Conservation (phyloP, 2,113 vertebrate genomes). For the Anser cygnoides region DNA sequence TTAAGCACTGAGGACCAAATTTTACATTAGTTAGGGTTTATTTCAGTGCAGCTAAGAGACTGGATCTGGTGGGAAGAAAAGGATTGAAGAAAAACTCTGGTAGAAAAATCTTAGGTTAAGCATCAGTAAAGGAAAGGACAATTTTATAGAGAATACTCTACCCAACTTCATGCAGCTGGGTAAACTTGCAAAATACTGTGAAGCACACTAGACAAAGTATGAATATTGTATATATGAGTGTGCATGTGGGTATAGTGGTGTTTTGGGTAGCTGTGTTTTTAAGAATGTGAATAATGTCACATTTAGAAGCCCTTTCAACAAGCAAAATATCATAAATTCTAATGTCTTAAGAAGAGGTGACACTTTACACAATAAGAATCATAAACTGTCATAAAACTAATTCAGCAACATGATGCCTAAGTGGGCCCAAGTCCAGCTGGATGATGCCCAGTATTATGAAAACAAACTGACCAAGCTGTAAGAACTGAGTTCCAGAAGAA, state of each 20-base stretch:
- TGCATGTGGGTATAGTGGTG: neutral
- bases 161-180: neutral
- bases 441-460: slow-evolving; percentile 12
- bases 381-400: slow-evolving; percentile 7
- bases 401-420: neutral
- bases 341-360: neutral
- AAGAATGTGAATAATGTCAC: neutral
- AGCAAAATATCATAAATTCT: neutral
- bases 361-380: neutral
- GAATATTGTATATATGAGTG: neutral
- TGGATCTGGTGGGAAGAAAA: neutral
- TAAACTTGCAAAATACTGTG: neutral
- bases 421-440: slow-evolving; percentile 20
- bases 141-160: neutral
- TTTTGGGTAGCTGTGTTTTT: neutral
- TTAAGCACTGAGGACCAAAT: neutral
- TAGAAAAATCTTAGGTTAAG: neutral
- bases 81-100: neutral
- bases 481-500: slow-evolving; percentile 28
- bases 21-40: neutral
- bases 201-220: neutral
- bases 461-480: neutral
- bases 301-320: neutral
- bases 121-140: neutral
- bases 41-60: neutral